Base-by-base conservation (phyloP, 2,888 invertebrate species). In the Nymphalis polychloros region DNA sequence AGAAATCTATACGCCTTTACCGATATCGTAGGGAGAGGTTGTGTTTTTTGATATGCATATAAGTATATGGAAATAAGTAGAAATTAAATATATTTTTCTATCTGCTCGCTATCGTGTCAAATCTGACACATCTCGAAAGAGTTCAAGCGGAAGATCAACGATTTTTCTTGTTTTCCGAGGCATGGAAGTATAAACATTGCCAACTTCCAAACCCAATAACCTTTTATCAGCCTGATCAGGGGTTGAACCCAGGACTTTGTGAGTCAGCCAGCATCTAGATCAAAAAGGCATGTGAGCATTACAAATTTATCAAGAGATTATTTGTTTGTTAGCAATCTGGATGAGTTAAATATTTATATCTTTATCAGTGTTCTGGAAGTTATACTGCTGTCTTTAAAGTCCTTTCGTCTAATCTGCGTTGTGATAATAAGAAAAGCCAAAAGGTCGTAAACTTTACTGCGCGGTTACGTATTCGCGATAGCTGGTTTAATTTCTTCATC, bases 381-480 rank as follows among this genome's bases (percentile, higher is more conserved):
- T 86, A 85, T 83, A 85, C 77, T 72, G 75, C 50, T 63, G 46
- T 72, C 75, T 85, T 85, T 86, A 84, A 64, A 70, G 72, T 71
- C 76, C 69, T 73, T 76, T 75, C 60, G 19, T 66, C 78, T 83
- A 81, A 84, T 85, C 84, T 84, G 77, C 77, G 59, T 41, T 53
- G 10, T 47, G 50, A 50, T 65, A 59, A 50, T 53, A 62, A 62
- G 61, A 65, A 23, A 47, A 61, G 61, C 66, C 66, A 61, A 53
- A 48, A 59, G 41, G 49, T 49, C 52, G 50, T 66, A 66, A 66
- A 61, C n/a, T 60, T 66, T 59, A 64, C 59, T 49, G 8, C n/a
- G n/a, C 35, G 57, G 23, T 41, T 1, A 23, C 31, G 48, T 27
- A 23, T 64, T 41, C 55, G 46, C 47, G 27, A 55, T 55, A 47